Conservation (phyloP, 2,888 invertebrate species). For the Eupithecia subfuscata region DNA sequence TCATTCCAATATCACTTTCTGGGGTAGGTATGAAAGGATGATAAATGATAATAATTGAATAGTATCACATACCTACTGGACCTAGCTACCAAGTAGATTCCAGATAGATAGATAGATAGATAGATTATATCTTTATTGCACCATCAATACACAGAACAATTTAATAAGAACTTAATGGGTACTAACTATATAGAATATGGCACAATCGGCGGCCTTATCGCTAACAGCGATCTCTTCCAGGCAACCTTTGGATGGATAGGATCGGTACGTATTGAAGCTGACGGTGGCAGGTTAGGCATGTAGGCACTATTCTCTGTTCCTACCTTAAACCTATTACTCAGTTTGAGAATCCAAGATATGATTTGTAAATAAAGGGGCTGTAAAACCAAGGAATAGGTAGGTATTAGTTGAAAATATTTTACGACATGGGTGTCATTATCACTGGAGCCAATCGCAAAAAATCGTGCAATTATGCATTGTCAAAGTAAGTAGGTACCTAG, state of each 20-base stretch:
- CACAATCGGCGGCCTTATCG: too few species aligned
- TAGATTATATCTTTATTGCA: too few species aligned
- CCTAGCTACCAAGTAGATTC: not conserved
- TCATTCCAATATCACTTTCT: not conserved
- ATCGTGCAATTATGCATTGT: too few species aligned
- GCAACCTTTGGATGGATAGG: too few species aligned
- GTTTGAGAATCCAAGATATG: not conserved
- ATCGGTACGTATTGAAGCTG: too few species aligned
- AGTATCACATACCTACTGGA: not conserved
- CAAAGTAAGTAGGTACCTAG: too few species aligned
- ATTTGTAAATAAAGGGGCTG: not conserved
- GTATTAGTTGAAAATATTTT: not conserved
- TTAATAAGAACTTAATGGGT: too few species aligned
- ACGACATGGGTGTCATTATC: not conserved
- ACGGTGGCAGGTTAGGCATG: too few species aligned
- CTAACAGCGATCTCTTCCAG: too few species aligned
- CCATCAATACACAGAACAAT: too few species aligned
- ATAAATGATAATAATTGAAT: not conserved
- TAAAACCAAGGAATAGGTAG: not conserved
- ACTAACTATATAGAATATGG: too few species aligned
- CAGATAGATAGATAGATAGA: too few species aligned
- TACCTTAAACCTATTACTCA: not conserved
- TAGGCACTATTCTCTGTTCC: not conserved
- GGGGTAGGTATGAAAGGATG: not conserved
- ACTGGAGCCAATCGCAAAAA: not conserved